Evolutionary conservation across 2,888 invertebrate genomes (phyloP), one percentile per base, ranked within the genome.

Genomic region (Oligia fasciuncula): DNA sequence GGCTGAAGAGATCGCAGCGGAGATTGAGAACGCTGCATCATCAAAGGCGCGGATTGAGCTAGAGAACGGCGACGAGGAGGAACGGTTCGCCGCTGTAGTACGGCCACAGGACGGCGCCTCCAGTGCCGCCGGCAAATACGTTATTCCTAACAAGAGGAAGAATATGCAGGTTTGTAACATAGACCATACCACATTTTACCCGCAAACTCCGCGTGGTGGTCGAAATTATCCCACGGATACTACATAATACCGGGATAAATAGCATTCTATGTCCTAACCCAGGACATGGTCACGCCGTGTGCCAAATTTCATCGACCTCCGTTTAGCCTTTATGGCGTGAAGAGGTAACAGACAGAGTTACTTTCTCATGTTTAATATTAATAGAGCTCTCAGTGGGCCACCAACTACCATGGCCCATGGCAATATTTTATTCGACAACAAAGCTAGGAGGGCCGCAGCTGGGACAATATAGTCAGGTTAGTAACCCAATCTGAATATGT

Each of bases 1-100:
- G 93, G 99, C 99, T 0, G 98, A 98, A 72, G 98, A 98, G 93
- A 98, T 99, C 86, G 99, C 99, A 0, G 98, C 98, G 67, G 99
- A 99, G 96, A 99, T 99, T 84, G 99, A 99, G 93, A 98, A 97
- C 91, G 98, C 98, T 91, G 98, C 98, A 1, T 97, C 97, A 77
- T 98, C 99, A 93, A 98, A 98, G 93, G 98, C 98, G 62, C 97
- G 99, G 85, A 97, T 98, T 72, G 99, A 98, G 88, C 94, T 99
- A 60, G 99, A 99, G 96, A 99, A 99, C 95, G 99, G 99, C 0
- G 99, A 99, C 92, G 99, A 99, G 92, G 99, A 99, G 94, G 98
- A 98, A 84, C 93, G 97, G 89, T 99, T 97, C 96, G 99, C 99
- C 73, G 98, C 99, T 19, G 99, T 99, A 35, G 97, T 98, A 83